These are phyloP conservation scores for Dicyrtomina minuta DNA, from an alignment of 2,888 invertebrate genomes.

Conservation along the genomic window DNA sequence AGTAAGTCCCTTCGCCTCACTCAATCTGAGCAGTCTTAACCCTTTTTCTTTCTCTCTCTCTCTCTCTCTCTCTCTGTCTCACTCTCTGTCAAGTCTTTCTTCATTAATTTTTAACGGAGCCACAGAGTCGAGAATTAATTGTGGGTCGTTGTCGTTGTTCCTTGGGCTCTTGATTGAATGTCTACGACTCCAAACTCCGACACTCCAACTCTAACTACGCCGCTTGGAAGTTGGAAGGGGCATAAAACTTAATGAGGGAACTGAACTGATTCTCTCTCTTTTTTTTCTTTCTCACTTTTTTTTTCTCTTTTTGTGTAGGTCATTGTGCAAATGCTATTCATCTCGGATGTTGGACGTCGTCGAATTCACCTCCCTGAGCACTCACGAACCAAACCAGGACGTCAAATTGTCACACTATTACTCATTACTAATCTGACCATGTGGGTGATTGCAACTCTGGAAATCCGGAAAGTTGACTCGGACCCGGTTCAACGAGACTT, in stretches of 20 bases:
- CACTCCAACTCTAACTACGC: too few relatives aligned
- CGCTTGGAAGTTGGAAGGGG: too few relatives aligned
- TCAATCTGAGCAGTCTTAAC: too few relatives aligned
- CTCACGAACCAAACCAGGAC: constrained; percentile 89
- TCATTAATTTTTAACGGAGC: constrained; percentile 62
- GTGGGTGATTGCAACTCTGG: constrained; percentile 95
- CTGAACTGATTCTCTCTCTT: too few relatives aligned
- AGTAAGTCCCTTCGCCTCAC: constrained; percentile 61
- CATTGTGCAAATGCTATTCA: constrained; percentile 88
- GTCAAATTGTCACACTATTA: constrained; percentile 92
- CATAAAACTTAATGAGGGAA: too few relatives aligned
- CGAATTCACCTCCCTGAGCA: constrained; percentile 89
- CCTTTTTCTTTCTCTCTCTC: neutral
- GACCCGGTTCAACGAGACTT: constrained; percentile 86
- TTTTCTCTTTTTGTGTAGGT: constrained; percentile 62
- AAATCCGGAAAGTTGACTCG: constrained; percentile 88
- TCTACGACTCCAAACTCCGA: too few relatives aligned
- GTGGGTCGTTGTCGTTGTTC: too few relatives aligned
- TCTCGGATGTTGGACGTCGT: constrained; percentile 87
- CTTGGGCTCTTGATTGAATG: too few relatives aligned
- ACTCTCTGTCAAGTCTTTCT: constrained; percentile 89
- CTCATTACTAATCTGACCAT: constrained; percentile 93
- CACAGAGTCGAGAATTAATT: too few relatives aligned
- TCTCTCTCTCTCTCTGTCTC: constrained; percentile 55
- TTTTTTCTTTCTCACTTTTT: too few relatives aligned